A percentile compares a stretch with the other conserved stretches of the same genome.
phyloP scores from a whole-genome alignment of 2,888 invertebrate genomes.

The Eupelmus urozonus region DNA sequence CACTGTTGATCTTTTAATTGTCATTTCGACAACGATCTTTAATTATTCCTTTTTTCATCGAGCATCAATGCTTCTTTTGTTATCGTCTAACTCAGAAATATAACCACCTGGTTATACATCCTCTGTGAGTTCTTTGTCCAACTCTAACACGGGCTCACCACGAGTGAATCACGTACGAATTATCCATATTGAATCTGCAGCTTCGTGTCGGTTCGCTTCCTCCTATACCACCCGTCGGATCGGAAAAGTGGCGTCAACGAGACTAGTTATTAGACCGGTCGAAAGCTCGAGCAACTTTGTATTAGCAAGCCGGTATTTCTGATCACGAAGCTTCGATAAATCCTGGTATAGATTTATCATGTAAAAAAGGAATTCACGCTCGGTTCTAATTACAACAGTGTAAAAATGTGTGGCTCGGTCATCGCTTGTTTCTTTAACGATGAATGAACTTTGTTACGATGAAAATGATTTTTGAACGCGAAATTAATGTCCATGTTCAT shows the following conservation, averaged over 20 bases:
- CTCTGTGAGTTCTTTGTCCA: not conserved
- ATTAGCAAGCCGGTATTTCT: conserved; percentile 4
- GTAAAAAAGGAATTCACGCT: not conserved
- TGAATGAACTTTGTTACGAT: no score
- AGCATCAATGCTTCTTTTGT: no score
- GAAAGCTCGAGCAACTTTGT: conserved; percentile 7
- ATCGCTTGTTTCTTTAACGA: no score
- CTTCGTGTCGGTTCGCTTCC: not conserved
- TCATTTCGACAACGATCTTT: no score
- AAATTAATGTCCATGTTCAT: no score
- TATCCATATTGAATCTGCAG: conserved; percentile 25
- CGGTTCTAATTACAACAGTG: not conserved
- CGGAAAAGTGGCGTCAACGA: conserved; percentile 15
- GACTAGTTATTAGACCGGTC: conserved; percentile 21
- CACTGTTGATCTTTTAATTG: no score
- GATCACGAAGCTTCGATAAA: conserved; percentile 12
- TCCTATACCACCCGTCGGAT: conserved; percentile 6
- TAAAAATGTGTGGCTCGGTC: no score
- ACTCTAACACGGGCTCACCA: not conserved
- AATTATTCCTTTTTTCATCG: no score
- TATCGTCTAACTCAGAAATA: no score
- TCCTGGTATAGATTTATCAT: not conserved
- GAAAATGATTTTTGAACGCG: no score
- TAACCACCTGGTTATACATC: no score
- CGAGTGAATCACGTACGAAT: conserved; percentile 22